Base-by-base conservation (phyloP, 1,140 invertebrate species). In the Scaptomyza hsui region DNA sequence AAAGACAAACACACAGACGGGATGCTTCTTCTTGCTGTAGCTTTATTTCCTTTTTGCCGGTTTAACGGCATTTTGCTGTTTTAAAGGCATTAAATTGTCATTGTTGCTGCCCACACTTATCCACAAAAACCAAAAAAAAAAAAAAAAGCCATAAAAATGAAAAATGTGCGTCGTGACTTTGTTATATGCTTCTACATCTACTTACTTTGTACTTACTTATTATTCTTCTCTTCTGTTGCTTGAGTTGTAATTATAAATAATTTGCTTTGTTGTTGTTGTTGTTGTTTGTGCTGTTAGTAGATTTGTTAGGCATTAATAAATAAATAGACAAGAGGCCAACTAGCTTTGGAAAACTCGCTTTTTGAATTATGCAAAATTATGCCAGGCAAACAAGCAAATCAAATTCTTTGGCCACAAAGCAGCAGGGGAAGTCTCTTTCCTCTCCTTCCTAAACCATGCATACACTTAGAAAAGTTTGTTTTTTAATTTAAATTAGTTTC, bases 1-100 rank as follows among this genome's bases (percentile, higher is more conserved):
- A 37, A 24, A 42, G 79, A 64, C 32, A 35, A n/a, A 37, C 29
- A 45, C 75, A 61, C 48, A 52, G 32, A 13, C 42, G 56, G 44
- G n/a, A 57, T 32, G 16, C 24, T 35, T 42, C 21, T 45, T 44
- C 32, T 60, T 60, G 56, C 59, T 59, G 35, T 57, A 35, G 26
- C 32, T 41, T 57, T 62, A 48, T 65, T 65, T 85, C 76, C 49
- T 69, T 82, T 3, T 75, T 68, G 71, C 63, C 49, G 72, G 47
- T 74, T 86, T 88, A 89, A 89, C 82, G 83, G 82, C 68, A 82
- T 88, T 88, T 88, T 61, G 75, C 74, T 82, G 82, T 88, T 88
- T 77, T 75, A 82, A 88, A 88, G 67, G 82, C 82, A 82, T 88
- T 88, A 88, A 88, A 88, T 78, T 78, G 80, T 82, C 60, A 29